Evolutionary conservation across 2,113 vertebrate species (phyloP), one percentile per base, ranked within the genome.

Genomic region (Plestiodon gilberti): DNA sequence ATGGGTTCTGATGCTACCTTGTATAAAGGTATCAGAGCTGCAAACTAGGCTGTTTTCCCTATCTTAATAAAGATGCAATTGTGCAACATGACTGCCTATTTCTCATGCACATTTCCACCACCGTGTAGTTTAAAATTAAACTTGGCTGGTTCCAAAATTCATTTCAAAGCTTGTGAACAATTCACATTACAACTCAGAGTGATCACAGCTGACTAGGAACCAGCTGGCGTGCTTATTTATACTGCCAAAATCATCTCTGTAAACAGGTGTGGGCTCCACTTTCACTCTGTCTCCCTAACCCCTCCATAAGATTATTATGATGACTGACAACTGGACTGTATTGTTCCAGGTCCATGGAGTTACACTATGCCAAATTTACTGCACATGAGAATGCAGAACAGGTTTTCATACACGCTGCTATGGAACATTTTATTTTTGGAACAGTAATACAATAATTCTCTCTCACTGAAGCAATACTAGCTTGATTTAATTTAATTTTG

Each of bases 401-500:
- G n/a, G 40, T 1, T 84, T 74, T 81, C 38, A 52, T n/a, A 80
- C 77, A 79, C 18, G 20, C 3, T 89, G 76, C 1, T 57, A 61
- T 55, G 75, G 22, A 79, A 85, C 17, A 13, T n/a, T 70, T 61
- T 78, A 87, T 18, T 91, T 89, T 83, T 38, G 83, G 85, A 74
- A 35, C 83, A 18, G 76, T 8, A 82, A 62, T 70, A 23, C 22
- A 82, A 48, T 48, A 81, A 6, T 30, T 57, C 23, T 4, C 33
- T 74, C 13, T 81, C 28, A 62, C 59, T 81, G 23, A 81, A 65
- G 78, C 48, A 86, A 81, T 81, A 55, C 43, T 30, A 81, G 17
- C 35, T 18, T 64, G 43, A 30, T 13, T 82, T 69, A 40, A 88
- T 77, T 86, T 88, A 88, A 87, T 87, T 89, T 88, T 22, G 55